Base-by-base conservation (phyloP, 2,888 invertebrate species). In the Scotopteryx bipunctaria region DNA sequence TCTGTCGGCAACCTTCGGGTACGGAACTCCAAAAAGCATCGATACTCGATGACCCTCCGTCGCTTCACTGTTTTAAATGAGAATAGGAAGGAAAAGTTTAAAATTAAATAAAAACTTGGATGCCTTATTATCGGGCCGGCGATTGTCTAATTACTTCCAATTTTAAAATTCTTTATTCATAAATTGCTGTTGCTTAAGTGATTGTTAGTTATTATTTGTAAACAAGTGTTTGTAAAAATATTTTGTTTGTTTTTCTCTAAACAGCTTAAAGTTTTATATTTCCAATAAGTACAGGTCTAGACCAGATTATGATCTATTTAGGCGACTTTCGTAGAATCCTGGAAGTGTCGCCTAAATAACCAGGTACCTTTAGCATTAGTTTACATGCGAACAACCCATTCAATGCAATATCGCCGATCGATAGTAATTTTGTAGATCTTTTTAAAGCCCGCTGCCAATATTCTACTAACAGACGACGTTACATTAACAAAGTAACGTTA, bases 21-120 rank as follows among this genome's bases (percentile, higher is more conserved):
- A n/a, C n/a, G n/a, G n/a, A n/a, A n/a, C n/a, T n/a, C n/a, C n/a
- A n/a, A n/a, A n/a, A n/a, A n/a, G n/a, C n/a, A n/a, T n/a, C n/a
- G n/a, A n/a, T n/a, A n/a, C n/a, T n/a, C n/a, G n/a, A n/a, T n/a
- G n/a, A n/a, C n/a, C n/a, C n/a, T n/a, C n/a, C n/a, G n/a, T n/a
- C n/a, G n/a, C n/a, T n/a, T n/a, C n/a, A n/a, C n/a, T n/a, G n/a
- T n/a, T n/a, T n/a, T n/a, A n/a, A n/a, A n/a, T 27, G 5, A 1
- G 27, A 25, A 9, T 25, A 11, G 27, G 11, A 33, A 14, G 33
- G 16, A 38, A 50, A 44, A 51, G 38, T 40, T 35, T 32, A n/a
- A 19, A 44, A 51, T 45, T 40, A 32, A 41, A 40, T 45, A 16
- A 23, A 45, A 38, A 47, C 32, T 48, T 41, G 17, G 41, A 6